Percentiles rank a stretch among this genome's conserved stretches.
These are phyloP conservation scores for Dioctria rufipes DNA, from an alignment of 2,888 invertebrate species.

Conservation along the genomic window DNA sequence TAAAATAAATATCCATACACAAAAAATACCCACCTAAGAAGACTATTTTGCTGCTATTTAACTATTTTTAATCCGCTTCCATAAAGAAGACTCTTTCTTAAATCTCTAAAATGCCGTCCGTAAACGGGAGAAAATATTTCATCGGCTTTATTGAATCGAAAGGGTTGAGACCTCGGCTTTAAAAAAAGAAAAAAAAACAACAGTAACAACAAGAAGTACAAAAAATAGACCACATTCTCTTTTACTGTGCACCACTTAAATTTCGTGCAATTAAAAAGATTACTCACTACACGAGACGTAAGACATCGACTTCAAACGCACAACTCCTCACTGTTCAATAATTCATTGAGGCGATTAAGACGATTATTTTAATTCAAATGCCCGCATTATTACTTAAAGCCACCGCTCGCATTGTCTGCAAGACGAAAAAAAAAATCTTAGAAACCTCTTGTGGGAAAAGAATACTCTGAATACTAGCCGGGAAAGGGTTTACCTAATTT, in stretches of 20 bases:
- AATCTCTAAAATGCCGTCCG: neutral
- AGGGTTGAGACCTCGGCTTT: neutral
- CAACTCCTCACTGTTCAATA: neutral
- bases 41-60: too few species aligned
- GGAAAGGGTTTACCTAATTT: neutral
- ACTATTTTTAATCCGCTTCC: too few species aligned
- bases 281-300: neutral
- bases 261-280: constrained; percentile 24
- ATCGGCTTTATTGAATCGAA: neutral
- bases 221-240: neutral
- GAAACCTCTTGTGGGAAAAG: neutral
- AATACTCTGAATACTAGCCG: neutral
- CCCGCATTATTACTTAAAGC: constrained; percentile 27
- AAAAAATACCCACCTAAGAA: too few species aligned
- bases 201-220: too few species aligned
- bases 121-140: neutral
- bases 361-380: constrained; percentile 37
- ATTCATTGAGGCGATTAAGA: constrained; percentile 31
- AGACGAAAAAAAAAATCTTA: neutral
- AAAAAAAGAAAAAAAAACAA: too few species aligned
- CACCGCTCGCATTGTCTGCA: neutral
- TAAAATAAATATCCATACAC: too few species aligned
- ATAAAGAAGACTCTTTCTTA: too few species aligned
- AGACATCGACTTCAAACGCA: constrained; percentile 10
- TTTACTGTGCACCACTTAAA: constrained; percentile 4